A percentile compares a stretch with the other conserved stretches of the same genome.
These are phyloP conservation scores for Salminus brasiliensis DNA, from an alignment of 2,113 vertebrate species.

Conservation along the genomic window DNA sequence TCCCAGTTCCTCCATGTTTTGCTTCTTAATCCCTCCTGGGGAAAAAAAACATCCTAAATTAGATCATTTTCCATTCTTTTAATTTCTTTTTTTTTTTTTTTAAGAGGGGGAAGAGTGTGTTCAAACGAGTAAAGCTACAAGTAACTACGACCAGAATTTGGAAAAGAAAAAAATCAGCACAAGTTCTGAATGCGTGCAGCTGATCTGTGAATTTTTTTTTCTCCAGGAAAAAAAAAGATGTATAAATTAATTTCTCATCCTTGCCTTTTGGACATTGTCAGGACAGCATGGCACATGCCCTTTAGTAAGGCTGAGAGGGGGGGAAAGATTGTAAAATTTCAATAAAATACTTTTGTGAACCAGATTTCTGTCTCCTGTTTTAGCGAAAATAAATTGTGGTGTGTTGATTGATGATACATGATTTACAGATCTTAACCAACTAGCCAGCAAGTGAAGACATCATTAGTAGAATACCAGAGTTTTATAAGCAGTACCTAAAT, in stretches of 20 bases:
- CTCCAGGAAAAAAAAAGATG: slow-evolving; percentile 57
- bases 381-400: neutral
- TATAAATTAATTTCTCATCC: slow-evolving; percentile 66
- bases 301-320: slow-evolving; percentile 62
- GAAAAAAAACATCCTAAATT: neutral
- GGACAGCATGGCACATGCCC: slow-evolving; percentile 72
- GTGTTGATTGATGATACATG: neutral
- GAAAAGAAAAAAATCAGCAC: slow-evolving; percentile 49
- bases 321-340: slow-evolving; percentile 77
- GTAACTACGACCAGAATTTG: slow-evolving; percentile 69
- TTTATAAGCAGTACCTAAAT: too few relatives aligned
- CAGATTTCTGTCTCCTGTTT: slow-evolving; percentile 10
- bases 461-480: too few relatives aligned
- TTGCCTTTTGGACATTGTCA: slow-evolving; percentile 56
- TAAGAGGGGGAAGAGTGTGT: slow-evolving; percentile 1
- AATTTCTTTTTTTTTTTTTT: slow-evolving; percentile 41
- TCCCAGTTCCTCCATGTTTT: slow-evolving; percentile 14
- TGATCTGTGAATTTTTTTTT: slow-evolving; percentile 73
- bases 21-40: neutral
- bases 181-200: slow-evolving; percentile 63
- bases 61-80: slow-evolving; percentile 32
- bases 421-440: neutral
- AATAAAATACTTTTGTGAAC: slow-evolving; percentile 82
- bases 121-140: slow-evolving; percentile 54
- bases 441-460: too few relatives aligned